phyloP scores from a whole-genome alignment of 1,140 invertebrate species.

The Gryllus bimaculatus region DNA sequence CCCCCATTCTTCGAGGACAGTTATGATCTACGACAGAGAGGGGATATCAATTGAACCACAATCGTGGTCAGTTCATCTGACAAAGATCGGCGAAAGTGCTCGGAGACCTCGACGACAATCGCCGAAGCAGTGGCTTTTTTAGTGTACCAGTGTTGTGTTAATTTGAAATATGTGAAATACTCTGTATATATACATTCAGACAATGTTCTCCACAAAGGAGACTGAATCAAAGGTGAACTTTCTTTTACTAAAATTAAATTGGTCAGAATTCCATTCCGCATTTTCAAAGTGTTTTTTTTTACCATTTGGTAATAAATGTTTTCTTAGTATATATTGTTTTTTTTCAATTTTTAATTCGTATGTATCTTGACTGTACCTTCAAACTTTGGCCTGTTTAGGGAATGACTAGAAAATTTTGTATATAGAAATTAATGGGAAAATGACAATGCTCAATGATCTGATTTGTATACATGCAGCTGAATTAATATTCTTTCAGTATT shows the following conservation, averaged over 20 bases:
- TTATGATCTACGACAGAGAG: conserved; percentile 13
- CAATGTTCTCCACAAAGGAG: not conserved
- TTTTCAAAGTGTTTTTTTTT: not conserved
- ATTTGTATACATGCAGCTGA: no score
- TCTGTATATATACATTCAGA: not conserved
- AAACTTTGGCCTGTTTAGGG: no score
- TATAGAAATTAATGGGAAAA: no score
- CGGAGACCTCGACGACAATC: not conserved
- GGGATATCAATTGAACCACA: conserved; percentile 7
- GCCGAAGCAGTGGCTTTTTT: not conserved
- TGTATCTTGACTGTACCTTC: no score
- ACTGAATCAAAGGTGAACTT: not conserved
- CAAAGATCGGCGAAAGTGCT: not conserved
- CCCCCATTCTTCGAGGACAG: conserved; percentile 11
- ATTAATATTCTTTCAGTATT: no score
- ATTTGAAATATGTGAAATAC: not conserved
- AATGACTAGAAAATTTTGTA: no score
- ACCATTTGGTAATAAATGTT: conserved; percentile 2
- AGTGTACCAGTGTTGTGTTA: not conserved
- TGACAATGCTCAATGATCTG: no score
- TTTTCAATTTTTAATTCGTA: not conserved
- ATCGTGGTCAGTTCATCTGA: conserved; percentile 9
- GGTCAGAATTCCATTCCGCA: not conserved
- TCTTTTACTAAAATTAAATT: not conserved
- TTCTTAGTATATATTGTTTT: not conserved